Percentiles rank a stretch among this genome's conserved stretches.
Conservation (phyloP, 2,113 vertebrate species). For the Nettapus auritus region DNA sequence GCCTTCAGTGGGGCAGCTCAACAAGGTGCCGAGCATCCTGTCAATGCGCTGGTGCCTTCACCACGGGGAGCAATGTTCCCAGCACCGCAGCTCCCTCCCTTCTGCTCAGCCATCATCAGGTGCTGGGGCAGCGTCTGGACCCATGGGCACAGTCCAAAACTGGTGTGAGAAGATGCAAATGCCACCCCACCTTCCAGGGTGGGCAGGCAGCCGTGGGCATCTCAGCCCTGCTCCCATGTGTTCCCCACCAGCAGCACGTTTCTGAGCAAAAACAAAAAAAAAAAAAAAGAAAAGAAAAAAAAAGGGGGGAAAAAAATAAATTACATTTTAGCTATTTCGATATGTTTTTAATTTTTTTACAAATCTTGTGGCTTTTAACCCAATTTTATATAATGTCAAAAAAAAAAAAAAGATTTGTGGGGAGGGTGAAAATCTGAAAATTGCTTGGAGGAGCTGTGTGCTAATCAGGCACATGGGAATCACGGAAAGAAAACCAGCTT, state of each 20-base stretch:
- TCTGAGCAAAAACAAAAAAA: background rate
- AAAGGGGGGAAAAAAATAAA: background rate
- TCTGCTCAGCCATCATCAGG: background rate
- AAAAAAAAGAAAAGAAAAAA: background rate
- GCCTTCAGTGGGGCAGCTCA: too few species aligned
- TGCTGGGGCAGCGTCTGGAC: background rate
- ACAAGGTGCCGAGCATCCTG: background rate
- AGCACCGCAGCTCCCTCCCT: background rate
- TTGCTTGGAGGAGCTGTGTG: background rate
- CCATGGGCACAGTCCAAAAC: background rate
- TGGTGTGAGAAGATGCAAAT: background rate
- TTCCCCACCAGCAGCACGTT: background rate
- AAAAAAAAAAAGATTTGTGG: background rate
- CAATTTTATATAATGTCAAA: background rate
- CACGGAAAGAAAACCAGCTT: background rate
- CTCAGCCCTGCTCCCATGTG: background rate
- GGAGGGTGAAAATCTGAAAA: background rate
- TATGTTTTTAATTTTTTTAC: background rate
- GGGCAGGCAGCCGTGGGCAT: accelerated
- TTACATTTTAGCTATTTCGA: background rate
- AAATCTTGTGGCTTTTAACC: background rate
- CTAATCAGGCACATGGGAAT: slow-evolving; percentile 63
- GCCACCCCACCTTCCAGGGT: background rate
- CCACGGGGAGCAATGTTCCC: background rate
- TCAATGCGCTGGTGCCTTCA: background rate